Evolutionary conservation across 2,888 invertebrate genomes (phyloP).

Genomic region (Orthosia gracilis): DNA sequence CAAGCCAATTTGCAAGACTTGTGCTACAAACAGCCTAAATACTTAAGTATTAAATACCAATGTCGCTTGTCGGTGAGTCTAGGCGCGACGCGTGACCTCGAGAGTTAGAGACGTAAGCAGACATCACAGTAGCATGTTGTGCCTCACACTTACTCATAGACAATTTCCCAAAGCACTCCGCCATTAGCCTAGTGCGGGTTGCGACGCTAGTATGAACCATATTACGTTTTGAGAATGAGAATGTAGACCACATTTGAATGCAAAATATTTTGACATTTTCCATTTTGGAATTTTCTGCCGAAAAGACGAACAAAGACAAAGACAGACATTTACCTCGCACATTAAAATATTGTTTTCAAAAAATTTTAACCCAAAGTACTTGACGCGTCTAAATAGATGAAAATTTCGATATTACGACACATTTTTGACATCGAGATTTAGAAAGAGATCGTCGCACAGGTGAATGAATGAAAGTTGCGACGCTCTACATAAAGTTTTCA

Average conservation of each 20-base stretch:
- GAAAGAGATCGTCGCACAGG: too few relatives aligned
- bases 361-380: neutral
- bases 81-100: constrained; percentile 48
- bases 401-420: too few relatives aligned
- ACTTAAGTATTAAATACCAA: constrained; percentile 39
- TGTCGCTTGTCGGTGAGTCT: constrained; percentile 39
- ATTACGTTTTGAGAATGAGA: constrained; percentile 13
- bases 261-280: constrained; percentile 13
- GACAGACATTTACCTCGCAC: constrained; percentile 4
- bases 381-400: constrained; percentile 8
- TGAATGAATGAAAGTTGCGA: neutral
- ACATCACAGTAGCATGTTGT: constrained; percentile 84
- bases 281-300: neutral
- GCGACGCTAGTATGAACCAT: constrained; percentile 67
- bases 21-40: constrained; percentile 58
- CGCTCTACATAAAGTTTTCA: too few relatives aligned
- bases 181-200: constrained; percentile 64
- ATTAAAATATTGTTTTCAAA: neutral
- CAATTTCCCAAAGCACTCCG: constrained; percentile 83
- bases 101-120: constrained; percentile 79
- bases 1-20: constrained; percentile 50
- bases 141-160: constrained; percentile 84
- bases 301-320: constrained; percentile 17
- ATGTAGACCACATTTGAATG: constrained; percentile 30
- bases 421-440: too few relatives aligned